Conservation (phyloP, 2,113 vertebrate genomes). For the Pelvicachromis taeniatus region DNA sequence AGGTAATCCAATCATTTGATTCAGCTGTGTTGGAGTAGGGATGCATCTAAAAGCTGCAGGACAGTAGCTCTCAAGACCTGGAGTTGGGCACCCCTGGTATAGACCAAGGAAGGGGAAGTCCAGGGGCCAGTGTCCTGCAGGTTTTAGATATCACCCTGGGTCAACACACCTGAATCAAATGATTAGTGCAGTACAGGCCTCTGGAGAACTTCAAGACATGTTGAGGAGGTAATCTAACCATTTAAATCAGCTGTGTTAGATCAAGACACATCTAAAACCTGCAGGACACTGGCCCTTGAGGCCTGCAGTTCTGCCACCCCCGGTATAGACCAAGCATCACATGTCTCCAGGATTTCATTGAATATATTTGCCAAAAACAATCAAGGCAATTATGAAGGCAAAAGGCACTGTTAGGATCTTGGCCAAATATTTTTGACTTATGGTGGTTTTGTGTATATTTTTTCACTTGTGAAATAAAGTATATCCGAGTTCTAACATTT, state of each 20-base stretch:
- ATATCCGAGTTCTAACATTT: neutral
- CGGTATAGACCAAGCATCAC: neutral
- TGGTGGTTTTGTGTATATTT: neutral
- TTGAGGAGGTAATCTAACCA: neutral
- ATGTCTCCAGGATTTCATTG: neutral
- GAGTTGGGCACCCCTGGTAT: too few relatives aligned
- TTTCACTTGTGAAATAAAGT: neutral
- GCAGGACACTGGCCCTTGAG: neutral
- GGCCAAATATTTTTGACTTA: neutral
- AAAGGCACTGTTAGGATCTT: neutral
- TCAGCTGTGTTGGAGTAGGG: too few relatives aligned
- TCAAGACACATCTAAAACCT: neutral
- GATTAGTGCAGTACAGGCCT: neutral
- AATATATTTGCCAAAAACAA: neutral
- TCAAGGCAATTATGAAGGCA: neutral
- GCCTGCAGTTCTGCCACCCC: neutral
- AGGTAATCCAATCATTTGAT: too few relatives aligned
- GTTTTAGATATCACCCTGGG: neutral
- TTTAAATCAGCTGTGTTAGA: neutral
- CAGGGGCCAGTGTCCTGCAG: rapidly evolving
- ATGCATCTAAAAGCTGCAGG: too few relatives aligned
- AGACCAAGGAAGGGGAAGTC: too few relatives aligned
- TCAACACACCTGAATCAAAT: neutral
- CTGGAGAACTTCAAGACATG: neutral
- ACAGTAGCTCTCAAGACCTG: too few relatives aligned